These are phyloP conservation scores for Erpetoichthys calabaricus DNA, from an alignment of 2,797 vertebrate species.

Conservation along the genomic window DNA sequence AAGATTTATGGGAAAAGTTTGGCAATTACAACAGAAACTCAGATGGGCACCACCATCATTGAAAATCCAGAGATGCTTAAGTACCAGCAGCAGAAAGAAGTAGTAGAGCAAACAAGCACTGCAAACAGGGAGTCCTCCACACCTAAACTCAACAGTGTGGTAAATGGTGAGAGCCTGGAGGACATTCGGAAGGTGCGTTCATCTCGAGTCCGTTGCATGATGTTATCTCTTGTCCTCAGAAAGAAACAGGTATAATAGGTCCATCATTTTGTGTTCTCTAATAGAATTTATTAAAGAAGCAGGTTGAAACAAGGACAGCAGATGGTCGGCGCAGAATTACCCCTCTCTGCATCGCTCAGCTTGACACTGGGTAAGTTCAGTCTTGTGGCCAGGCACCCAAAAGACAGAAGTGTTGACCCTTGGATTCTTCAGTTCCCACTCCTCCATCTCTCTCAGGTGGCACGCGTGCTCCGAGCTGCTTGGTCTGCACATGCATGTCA, in stretches of 20 bases:
- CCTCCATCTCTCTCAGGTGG: conserved; percentile 5
- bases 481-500: too few relatives aligned
- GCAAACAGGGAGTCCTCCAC: conserved; percentile 40
- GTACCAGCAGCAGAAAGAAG: conserved; percentile 73
- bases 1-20: conserved; percentile 95
- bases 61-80: conserved; percentile 98
- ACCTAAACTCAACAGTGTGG: conserved; percentile 75
- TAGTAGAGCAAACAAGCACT: conserved; percentile 44
- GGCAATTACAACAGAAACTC: conserved; percentile 82
- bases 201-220: not conserved
- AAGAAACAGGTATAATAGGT: too few relatives aligned
- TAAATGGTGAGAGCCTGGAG: conserved; percentile 91
- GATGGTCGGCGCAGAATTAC: conserved; percentile 91
- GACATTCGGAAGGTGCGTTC: conserved; percentile 82
- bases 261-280: too few relatives aligned
- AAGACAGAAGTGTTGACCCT: not conserved
- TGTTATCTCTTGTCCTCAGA: not conserved
- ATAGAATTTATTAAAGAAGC: conserved; percentile 95
- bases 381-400: conserved; percentile 9
- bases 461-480: not conserved
- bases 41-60: conserved; percentile 87
- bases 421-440: conserved; percentile 10
- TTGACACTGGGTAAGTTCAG: conserved; percentile 78
- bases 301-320: conserved; percentile 89
- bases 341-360: conserved; percentile 89